Evolutionary conservation across 2,888 invertebrate species (phyloP), one percentile per base, ranked within the genome.

Genomic region (Euphydryas editha): DNA sequence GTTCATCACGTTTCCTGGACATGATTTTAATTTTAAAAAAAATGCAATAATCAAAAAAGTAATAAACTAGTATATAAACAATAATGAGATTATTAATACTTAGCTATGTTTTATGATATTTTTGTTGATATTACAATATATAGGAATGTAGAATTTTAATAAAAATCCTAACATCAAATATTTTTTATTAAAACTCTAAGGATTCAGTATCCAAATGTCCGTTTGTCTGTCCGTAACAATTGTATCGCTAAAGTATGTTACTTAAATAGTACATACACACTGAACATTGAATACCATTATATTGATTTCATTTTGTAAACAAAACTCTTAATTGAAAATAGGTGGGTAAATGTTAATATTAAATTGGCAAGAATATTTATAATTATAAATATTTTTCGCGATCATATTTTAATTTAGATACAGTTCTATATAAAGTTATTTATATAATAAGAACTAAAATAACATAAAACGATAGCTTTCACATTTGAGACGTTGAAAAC

Each of bases 11-110:
- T 57, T 56, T 61, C 61, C 61, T 42, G 57, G 36, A 61, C 65
- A 65, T 66, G 66, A 66, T 66, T 66, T 57, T 24, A 62, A n/a
- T n/a, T n/a, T n/a, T 59, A 30, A 51, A 66, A 60, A 66, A 55
- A 66, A 64, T 62, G 47, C 47, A 47, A 65, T 30, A 66, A 62
- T 67, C 67, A 62, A 67, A 67, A 39, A 62, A 67, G 44, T 66
- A 61, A 66, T 58, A 62, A 47, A 47, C 20, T 44, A 24, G 21
- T 46, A 62, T 42, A 62, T 36, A 62, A 42, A 55, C 44, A 51
- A 47, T 20, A 47, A 55, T 55, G 62, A 54, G 62, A 30, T 51
- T 49, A 20, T 21, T 47, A 47, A 20, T 47, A 47, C 21, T 47
- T 20, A 20, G 47, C 47, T 47, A 47, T 11, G 47, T 47, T 21